phyloP scores from a whole-genome alignment of 1,140 invertebrate genomes.

The Heliconius nattereri region DNA sequence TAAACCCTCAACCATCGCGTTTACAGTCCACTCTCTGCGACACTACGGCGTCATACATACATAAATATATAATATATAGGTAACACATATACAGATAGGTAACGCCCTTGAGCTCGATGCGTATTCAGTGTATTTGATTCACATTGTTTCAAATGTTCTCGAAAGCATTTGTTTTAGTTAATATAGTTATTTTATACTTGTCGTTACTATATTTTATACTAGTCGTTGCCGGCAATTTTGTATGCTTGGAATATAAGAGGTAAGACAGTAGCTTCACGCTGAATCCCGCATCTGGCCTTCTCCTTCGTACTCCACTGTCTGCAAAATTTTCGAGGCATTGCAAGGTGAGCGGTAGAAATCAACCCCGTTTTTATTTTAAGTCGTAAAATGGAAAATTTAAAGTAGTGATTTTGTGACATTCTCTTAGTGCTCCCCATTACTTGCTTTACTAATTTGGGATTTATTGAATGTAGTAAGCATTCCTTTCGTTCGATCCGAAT shows the following conservation, averaged over 20 bases:
- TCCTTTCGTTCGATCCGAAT: no score
- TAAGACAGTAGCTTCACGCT: not conserved
- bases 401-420: no score
- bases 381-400: no score
- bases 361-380: no score
- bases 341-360: no score
- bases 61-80: not conserved
- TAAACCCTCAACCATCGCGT: no score
- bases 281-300: no score
- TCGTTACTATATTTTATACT: not conserved
- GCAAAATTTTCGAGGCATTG: no score
- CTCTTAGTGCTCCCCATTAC: not conserved
- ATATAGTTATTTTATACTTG: not conserved
- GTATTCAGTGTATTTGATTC: slow-evolving; percentile 21
- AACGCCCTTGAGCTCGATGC: slow-evolving; percentile 17
- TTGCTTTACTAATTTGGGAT: not conserved
- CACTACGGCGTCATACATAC: not conserved
- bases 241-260: not conserved
- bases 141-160: slow-evolving; percentile 3
- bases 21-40: no score
- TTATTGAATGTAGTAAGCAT: no score
- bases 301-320: not conserved
- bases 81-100: slow-evolving; percentile 8
- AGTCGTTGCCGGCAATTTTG: no score
- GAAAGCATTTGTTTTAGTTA: not conserved